Evolutionary conservation across 2,797 vertebrate species (phyloP).

Genomic region (Neosilurus mollespiculum): DNA sequence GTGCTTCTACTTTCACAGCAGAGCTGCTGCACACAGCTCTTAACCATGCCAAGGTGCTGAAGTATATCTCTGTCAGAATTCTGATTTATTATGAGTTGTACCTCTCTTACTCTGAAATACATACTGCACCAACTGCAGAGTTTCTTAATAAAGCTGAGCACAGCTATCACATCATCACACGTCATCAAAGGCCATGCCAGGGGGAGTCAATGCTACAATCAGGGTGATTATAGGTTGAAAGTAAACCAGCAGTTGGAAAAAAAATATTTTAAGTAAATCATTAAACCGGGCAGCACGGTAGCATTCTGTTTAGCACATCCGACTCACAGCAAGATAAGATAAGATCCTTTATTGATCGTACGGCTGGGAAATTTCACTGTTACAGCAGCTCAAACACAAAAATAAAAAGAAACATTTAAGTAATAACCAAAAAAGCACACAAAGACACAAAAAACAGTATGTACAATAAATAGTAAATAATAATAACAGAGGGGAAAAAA

Average conservation of each 20-base stretch:
- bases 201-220: neutral
- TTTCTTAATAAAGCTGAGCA: constrained; percentile 22
- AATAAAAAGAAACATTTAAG: too few relatives aligned
- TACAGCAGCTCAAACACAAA: too few relatives aligned
- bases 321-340: too few relatives aligned
- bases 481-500: too few relatives aligned
- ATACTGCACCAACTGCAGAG: neutral
- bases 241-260: neutral
- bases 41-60: constrained; percentile 33
- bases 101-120: constrained; percentile 5
- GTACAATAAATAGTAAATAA: too few relatives aligned
- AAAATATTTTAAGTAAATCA: neutral
- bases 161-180: neutral
- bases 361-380: too few relatives aligned
- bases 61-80: constrained; percentile 29
- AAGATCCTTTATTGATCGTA: too few relatives aligned
- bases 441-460: too few relatives aligned
- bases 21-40: constrained; percentile 30
- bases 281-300: too few relatives aligned
- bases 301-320: too few relatives aligned
- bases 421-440: too few relatives aligned
- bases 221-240: neutral
- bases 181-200: neutral
- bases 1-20: constrained; percentile 27
- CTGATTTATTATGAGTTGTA: constrained; percentile 32